Percentiles rank a stretch among this genome's conserved stretches.
Evolutionary conservation across 2,113 vertebrate genomes (phyloP).

Genomic region (Dendropsophus ebraccatus): DNA sequence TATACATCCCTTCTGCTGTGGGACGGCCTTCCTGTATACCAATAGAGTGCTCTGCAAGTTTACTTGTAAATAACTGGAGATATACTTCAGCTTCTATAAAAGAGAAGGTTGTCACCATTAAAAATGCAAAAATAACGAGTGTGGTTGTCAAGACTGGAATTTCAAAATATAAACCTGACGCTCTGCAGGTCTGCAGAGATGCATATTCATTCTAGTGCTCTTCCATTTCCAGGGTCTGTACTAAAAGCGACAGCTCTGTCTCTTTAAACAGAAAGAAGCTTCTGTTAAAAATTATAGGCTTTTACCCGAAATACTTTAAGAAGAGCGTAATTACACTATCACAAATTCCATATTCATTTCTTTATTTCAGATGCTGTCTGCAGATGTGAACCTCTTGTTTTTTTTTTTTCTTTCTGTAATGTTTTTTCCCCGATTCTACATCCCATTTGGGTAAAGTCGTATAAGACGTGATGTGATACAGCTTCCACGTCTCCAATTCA

Average conservation of each 20-base stretch:
- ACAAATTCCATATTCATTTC: constrained; percentile 1
- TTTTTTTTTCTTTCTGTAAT: not conserved
- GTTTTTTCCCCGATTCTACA: not conserved
- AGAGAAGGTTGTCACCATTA: not conserved
- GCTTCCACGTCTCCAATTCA: not conserved
- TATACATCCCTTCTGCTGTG: no score
- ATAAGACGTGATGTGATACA: not conserved
- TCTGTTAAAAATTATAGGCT: not conserved
- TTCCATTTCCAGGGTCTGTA: not conserved
- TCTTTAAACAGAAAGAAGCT: constrained; percentile 10
- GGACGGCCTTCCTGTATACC: not conserved
- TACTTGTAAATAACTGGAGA: not conserved
- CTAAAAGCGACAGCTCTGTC: not conserved
- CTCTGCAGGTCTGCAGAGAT: not conserved
- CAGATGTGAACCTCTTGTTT: not conserved
- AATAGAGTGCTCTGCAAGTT: not conserved
- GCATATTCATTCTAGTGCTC: not conserved
- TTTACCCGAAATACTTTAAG: not conserved
- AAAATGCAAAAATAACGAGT: not conserved
- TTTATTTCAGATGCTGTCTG: not conserved
- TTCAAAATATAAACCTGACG: not conserved
- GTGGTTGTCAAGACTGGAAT: not conserved
- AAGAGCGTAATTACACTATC: not conserved
- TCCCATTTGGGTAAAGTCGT: not conserved
- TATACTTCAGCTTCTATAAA: not conserved